Base-by-base conservation (phyloP, 2,888 invertebrate species). In the Sturmia bella region DNA sequence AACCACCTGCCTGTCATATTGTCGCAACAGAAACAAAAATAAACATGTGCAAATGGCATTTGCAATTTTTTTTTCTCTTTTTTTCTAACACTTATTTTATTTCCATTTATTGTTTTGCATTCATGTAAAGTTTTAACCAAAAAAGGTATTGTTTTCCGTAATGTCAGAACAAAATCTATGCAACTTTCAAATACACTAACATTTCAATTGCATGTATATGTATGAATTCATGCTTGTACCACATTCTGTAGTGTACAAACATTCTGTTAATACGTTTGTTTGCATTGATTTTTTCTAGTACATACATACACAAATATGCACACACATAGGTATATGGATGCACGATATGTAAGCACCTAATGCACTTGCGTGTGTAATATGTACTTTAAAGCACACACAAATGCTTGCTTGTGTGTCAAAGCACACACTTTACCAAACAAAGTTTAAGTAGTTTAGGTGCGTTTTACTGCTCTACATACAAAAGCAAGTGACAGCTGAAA, bases 31-130 rank as follows among this genome's bases (percentile, higher is more conserved):
- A 45, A 32, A 66, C 11, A 17, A 66, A 15, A 24, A 37, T 37
- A 39, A 37, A 39, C 52, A 41, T 54, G 17, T 68, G 27, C 12
- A 68, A 68, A 41, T 68, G 54, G 13, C 66, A 68, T 41, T 68
- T 68, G 1, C 27, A 52, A 5, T n/a, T 24, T 37, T 52, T 5
- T n/a, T 21, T 39, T 52, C 21, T 39, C n/a, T n/a, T 24, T 41
- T 41, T 39, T 39, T 52, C 9, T 39, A 59, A 11, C 43, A 41
- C 15, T 66, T 52, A 1, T 52, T 52, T 12, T 19, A 66, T 52
- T 66, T 50, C 21, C 24, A 66, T 15, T 52, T 52, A 59, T 39
- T 39, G 24, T 52, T 24, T 24, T 39, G 13, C 11, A 15, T 66
- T 37, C 52, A 54, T 68, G 50, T 41, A 54, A 68, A 52, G 24